Conservation (phyloP, 2,888 invertebrate genomes). For the Trachelus tabidus region DNA sequence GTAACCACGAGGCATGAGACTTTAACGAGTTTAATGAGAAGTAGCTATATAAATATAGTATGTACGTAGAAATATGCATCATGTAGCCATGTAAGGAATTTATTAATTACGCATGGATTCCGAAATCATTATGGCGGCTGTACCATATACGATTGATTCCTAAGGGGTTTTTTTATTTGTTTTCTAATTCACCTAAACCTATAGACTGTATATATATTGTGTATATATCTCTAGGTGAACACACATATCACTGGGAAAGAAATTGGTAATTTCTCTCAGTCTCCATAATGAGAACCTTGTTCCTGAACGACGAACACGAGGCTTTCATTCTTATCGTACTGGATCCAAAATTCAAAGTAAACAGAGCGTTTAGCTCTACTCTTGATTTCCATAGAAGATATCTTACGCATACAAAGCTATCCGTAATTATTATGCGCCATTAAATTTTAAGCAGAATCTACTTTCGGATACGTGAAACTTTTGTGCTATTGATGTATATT, state of each 20-base stretch:
- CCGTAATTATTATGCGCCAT: background rate
- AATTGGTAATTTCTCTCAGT: background rate
- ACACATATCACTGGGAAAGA: background rate
- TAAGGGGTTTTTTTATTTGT: background rate
- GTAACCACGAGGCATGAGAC: background rate
- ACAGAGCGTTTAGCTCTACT: constrained; percentile 36
- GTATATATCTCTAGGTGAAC: background rate
- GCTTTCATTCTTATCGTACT: constrained; percentile 23
- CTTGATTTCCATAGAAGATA: constrained; percentile 28
- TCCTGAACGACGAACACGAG: constrained; percentile 34
- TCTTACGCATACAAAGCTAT: background rate
- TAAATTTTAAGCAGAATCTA: background rate
- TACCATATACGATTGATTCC: background rate
- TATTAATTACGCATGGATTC: background rate
- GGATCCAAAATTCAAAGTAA: constrained; percentile 34
- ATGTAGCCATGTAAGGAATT: background rate
- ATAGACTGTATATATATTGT: background rate
- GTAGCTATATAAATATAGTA: background rate
- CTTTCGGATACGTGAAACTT: background rate
- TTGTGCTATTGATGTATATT: background rate
- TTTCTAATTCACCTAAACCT: background rate
- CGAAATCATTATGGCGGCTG: background rate
- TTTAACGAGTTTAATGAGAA: background rate
- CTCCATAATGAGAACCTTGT: constrained; percentile 9
- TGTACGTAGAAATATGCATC: background rate